Evolutionary conservation across 2,113 vertebrate species (phyloP).

Genomic region (Danionella cerebrum): DNA sequence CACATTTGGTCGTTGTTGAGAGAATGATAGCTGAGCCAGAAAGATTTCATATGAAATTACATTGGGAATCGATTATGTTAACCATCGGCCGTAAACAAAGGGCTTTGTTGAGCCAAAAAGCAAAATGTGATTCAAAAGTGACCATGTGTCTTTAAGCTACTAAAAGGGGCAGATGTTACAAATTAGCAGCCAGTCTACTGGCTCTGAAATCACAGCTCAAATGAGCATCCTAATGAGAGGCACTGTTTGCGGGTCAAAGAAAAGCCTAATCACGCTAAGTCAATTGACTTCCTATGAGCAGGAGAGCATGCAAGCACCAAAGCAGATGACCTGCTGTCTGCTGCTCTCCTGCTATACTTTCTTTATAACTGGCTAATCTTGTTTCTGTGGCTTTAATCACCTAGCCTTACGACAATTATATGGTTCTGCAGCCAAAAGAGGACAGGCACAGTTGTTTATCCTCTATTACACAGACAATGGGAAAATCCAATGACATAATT

Average conservation of each 20-base stretch:
- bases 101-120: slow-evolving; percentile 39
- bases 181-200: slow-evolving; percentile 61
- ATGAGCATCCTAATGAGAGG: slow-evolving; percentile 66
- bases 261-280: slow-evolving; percentile 60
- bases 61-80: slow-evolving; percentile 40
- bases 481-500: neutral
- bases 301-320: slow-evolving; percentile 20
- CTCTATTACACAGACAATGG: neutral
- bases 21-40: slow-evolving; percentile 9
- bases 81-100: slow-evolving; percentile 36
- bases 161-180: slow-evolving; percentile 63
- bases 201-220: slow-evolving; percentile 61
- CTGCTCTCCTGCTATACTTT: neutral
- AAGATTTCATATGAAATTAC: slow-evolving; percentile 37
- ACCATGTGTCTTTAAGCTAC: slow-evolving; percentile 49
- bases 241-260: slow-evolving; percentile 57
- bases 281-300: slow-evolving; percentile 52
- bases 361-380: slow-evolving; percentile 15
- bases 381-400: slow-evolving; percentile 18
- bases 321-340: slow-evolving; percentile 50
- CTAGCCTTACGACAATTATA: neutral
- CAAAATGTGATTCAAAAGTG: slow-evolving; percentile 44
- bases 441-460: slow-evolving; percentile 3
- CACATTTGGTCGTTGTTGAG: slow-evolving; percentile 24
- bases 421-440: neutral